Conservation (phyloP, 1,140 invertebrate genomes). For the Drosophila pseudoobscura region DNA sequence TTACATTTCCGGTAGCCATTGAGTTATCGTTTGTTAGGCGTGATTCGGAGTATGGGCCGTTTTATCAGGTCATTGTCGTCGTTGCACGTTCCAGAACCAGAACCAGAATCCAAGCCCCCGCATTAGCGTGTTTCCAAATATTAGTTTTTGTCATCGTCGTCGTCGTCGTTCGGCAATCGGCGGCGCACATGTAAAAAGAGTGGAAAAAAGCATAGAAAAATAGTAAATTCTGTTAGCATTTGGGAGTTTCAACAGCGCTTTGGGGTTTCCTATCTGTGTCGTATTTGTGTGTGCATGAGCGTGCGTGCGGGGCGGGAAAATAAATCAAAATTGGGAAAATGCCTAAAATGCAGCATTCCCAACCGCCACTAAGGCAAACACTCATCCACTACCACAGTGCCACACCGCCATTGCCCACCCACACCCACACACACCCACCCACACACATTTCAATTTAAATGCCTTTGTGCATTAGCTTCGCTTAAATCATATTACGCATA, state of each 20-base stretch:
- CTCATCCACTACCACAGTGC: neutral
- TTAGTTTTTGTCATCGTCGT: slow-evolving; percentile 71
- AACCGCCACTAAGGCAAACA: slow-evolving; percentile 26
- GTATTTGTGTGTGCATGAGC: too few relatives aligned
- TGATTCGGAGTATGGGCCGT: slow-evolving; percentile 13
- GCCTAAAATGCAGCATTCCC: slow-evolving; percentile 54
- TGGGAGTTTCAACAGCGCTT: slow-evolving; percentile 26
- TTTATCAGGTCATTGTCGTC: slow-evolving; percentile 42
- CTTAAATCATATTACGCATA: slow-evolving; percentile 79
- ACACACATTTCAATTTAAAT: slow-evolving; percentile 72
- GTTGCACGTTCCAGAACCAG: slow-evolving; percentile 54
- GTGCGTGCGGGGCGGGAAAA: slow-evolving; percentile 31
- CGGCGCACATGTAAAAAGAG: slow-evolving; percentile 40
- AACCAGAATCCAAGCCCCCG: slow-evolving; percentile 29
- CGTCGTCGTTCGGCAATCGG: slow-evolving; percentile 13
- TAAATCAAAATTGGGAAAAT: slow-evolving; percentile 79
- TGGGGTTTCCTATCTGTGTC: slow-evolving; percentile 3
- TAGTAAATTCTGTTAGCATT: slow-evolving; percentile 71
- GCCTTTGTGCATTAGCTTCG: slow-evolving; percentile 77
- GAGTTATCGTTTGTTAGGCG: slow-evolving; percentile 32
- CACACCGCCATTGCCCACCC: neutral
- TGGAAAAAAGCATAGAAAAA: slow-evolving; percentile 25
- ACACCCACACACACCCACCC: neutral
- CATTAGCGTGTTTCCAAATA: slow-evolving; percentile 72
- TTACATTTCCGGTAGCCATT: slow-evolving; percentile 67